Evolutionary conservation across 2,797 vertebrate genomes (phyloP).

Genomic region (Bradypodion pumilum): DNA sequence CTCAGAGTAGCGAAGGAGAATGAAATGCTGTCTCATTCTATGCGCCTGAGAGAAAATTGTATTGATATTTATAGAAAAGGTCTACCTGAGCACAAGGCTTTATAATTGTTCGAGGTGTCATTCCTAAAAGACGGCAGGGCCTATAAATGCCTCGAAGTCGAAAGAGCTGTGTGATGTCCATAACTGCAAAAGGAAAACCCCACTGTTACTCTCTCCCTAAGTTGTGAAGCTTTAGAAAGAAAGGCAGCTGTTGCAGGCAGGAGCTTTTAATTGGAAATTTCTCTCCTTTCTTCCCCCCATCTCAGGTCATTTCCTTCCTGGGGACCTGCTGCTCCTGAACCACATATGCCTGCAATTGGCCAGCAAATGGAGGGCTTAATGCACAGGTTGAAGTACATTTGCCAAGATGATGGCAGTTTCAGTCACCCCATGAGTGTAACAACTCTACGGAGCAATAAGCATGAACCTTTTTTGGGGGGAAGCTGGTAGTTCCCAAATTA

Average conservation of each 20-base stretch:
- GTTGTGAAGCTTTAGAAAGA: neutral
- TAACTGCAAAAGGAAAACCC: neutral
- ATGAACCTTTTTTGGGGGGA: neutral
- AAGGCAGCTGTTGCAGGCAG: constrained; percentile 16
- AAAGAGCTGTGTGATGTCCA: neutral
- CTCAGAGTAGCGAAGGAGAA: neutral
- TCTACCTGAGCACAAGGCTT: constrained; percentile 7
- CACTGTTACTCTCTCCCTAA: neutral
- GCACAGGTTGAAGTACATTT: neutral
- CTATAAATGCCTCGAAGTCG: neutral
- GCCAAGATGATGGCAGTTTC: neutral
- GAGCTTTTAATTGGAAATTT: constrained; percentile 36
- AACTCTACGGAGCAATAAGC: neutral
- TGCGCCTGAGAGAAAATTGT: neutral
- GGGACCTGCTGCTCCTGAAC: constrained; percentile 20
- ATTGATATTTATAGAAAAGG: neutral
- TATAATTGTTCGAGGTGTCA: neutral
- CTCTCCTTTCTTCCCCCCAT: constrained; percentile 26
- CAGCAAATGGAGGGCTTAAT: constrained; percentile 4
- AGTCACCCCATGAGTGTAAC: neutral
- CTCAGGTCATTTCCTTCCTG: constrained; percentile 13
- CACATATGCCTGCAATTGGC: constrained; percentile 14
- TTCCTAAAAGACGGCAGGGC: neutral
- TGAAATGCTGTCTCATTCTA: neutral
- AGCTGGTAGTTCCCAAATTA: neutral